Evolutionary conservation across 1,140 invertebrate genomes (phyloP), one percentile per base, ranked within the genome.

Genomic region (Amyelois transitella): DNA sequence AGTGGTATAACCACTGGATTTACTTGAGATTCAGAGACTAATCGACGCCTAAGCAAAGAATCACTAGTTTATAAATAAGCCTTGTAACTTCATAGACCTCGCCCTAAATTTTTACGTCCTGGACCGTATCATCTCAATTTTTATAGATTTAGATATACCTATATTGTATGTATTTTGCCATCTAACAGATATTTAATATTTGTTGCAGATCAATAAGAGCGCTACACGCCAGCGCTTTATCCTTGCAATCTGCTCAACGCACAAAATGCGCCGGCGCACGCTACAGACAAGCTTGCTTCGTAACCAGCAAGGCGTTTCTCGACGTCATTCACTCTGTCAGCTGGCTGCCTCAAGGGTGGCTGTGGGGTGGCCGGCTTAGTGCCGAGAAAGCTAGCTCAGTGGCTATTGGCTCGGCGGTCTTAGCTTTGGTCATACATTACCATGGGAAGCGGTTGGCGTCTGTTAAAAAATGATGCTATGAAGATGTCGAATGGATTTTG

Each of bases 271-370:
- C 84, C 0, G 47, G 62, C 6, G 77, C 73, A 0, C 62, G 81
- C 1, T 76, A 83, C 61, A 70, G 58, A 0, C 75, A 78, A 17
- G 84, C 80, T 0, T 58, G 72, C 0, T 64, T 86, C 0, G 73
- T 69, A 1, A 75, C 65, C 12, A 78, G 69, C 12, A 86, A 86
- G 64, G 49, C 72, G 4, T 28, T 80, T 0, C 54, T 82, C 43
- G 83, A 86, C 32, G 66, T 81, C 0, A 44, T 83, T 0, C 83
- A 86, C 51, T 64, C 74, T 0, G 83, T 81, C 6, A 81, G 72
- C 67, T 86, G 79, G 81, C 53, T 86, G 18, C 83, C 83, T 0
- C 53, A 24, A 0, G 82, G 82, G 48, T 86, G 77, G 75, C 53
- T 84, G 51, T 86, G 82, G 82, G 82, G 82, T n/a, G 64, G 71